Evolutionary conservation across 2,797 vertebrate species (phyloP), one percentile per base, ranked within the genome.

Genomic region (Mormyrops attenuatus): DNA sequence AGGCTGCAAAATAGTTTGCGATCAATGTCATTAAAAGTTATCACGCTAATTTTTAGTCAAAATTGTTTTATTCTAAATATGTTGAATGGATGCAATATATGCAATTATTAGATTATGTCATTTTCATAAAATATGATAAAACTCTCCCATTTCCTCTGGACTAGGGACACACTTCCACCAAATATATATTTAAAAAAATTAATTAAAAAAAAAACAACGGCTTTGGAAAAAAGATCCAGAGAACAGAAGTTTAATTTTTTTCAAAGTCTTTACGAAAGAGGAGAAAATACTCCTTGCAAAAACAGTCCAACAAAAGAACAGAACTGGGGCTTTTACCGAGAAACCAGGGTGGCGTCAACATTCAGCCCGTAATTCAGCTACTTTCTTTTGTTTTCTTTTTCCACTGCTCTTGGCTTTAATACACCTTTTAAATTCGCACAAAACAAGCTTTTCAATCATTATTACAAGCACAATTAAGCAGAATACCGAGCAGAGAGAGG

Each of bases 341-440:
- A 17, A 41, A 93, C 90, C 91, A 85, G 90, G 85, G 30, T 22
- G 91, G 88, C 44, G 91, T 90, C 91, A 92, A 92, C 53, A 44
- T 84, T 44, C 3, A 52, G 30, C 15, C 6, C 20, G 6, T 38
- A 77, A 6, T 15, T 77, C 30, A 73, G 13, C 13, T 38, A 73
- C 63, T 5, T 34, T 34, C 63, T 15, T 69, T 69, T 69, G 26
- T 69, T 69, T 34, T 34, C 4, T 17, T 26, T 49, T 50, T 50
- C 8, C 47, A 15, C 8, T 49, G 82, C 38, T 85, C 44, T 63
- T 86, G 50, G 49, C 6, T 88, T 91, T 91, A 92, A 92, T 50
- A 85, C 20, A 90, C 88, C 90, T 91, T 34, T 17, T 86, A 66
- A 89, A 89, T 82, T 26, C 87, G 55, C 38, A 88, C 63, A 13